Evolutionary conservation across 2,113 vertebrate species (phyloP).

Genomic region (Scopus umbretta): DNA sequence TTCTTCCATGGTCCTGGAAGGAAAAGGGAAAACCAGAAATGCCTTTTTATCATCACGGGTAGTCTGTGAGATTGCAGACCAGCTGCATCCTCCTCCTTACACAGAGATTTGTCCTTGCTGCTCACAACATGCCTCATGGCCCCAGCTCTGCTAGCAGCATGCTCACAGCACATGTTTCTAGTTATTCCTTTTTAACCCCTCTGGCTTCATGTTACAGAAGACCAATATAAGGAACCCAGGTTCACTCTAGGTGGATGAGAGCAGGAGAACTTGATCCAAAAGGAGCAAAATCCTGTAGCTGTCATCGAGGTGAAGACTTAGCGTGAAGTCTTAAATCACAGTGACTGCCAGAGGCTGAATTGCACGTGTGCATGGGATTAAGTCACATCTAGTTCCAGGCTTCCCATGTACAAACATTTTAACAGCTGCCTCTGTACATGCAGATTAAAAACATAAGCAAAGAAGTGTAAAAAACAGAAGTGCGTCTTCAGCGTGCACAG

Average conservation of each 20-base stretch:
- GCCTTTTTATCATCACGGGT: background rate
- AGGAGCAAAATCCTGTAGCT: background rate
- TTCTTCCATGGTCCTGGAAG: background rate
- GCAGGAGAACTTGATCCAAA: background rate
- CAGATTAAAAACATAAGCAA: background rate
- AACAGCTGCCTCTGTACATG: background rate
- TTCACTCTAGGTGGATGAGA: background rate
- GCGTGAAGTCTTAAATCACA: background rate
- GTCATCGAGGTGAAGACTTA: background rate
- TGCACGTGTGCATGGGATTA: background rate
- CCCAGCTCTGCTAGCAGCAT: background rate
- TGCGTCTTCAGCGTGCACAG: fast-evolving
- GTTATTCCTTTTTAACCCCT: background rate
- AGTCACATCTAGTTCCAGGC: background rate
- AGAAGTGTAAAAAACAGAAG: background rate
- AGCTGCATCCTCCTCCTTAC: background rate
- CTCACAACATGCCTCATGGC: fast-evolving
- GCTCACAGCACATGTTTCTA: background rate
- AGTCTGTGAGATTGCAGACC: background rate
- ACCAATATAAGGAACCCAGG: background rate
- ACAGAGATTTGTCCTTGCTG: background rate
- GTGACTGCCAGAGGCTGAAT: background rate
- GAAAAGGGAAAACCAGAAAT: background rate
- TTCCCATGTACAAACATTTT: background rate
- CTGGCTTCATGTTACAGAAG: background rate